These are phyloP conservation scores for Pollimyrus isidori DNA, from an alignment of 2,113 vertebrate species.

Conservation along the genomic window DNA sequence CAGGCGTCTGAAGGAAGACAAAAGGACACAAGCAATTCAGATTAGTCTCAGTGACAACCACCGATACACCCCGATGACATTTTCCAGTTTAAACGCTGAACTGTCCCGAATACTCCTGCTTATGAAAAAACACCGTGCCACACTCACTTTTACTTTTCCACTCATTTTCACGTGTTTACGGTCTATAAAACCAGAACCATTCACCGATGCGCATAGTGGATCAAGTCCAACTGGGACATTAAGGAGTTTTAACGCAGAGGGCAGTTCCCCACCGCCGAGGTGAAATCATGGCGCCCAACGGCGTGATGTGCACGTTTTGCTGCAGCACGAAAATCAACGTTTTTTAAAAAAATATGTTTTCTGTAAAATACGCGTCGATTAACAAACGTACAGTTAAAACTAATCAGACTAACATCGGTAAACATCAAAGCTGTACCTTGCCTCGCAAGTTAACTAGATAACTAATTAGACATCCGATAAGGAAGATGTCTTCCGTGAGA, in stretches of 20 bases:
- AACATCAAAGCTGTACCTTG: background rate
- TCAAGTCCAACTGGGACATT: background rate
- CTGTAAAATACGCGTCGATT: background rate
- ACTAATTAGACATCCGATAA: background rate
- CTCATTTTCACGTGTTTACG: background rate
- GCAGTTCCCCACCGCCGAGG: background rate
- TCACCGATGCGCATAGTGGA: background rate
- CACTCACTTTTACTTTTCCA: background rate
- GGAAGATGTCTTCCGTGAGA: background rate
- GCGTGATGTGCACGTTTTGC: background rate
- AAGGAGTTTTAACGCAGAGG: background rate
- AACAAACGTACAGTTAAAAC: background rate
- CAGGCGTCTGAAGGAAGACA: slow-evolving; percentile 66
- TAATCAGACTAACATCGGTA: background rate
- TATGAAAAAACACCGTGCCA: background rate
- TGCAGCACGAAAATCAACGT: background rate
- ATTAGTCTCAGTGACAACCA: background rate
- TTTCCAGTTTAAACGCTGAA: background rate
- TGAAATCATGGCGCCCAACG: background rate
- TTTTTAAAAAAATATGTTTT: background rate
- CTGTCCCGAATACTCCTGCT: background rate
- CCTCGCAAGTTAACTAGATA: background rate
- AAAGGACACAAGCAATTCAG: background rate
- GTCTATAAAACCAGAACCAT: background rate
- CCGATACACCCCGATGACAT: background rate